Evolutionary conservation across 2,113 vertebrate genomes (phyloP), one percentile per base, ranked within the genome.

Genomic region (Strix aluco): DNA sequence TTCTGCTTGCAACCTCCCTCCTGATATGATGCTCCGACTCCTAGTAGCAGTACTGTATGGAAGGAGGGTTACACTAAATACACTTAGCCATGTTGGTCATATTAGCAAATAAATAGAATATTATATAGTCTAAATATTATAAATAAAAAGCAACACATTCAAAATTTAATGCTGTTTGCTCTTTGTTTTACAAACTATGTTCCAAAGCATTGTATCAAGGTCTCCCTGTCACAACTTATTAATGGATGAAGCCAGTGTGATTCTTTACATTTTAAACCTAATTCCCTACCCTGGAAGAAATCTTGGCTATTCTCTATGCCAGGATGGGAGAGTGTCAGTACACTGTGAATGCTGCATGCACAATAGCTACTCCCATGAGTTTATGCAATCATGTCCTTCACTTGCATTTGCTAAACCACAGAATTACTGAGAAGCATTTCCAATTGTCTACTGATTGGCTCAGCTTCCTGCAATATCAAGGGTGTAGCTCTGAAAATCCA

Each of bases 1-100:
- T 96, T 75, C 51, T 97, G 59, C 71, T 97, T 96, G 89, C 81
- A 95, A 78, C 38, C 44, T 90, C 97, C 47, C 69, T 96, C 85
- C 65, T 19, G 12, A 82, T 93, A 77, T 49, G 74, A 80, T 77
- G 49, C 51, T 84, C 72, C 6, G 14, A 38, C 27, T 97, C 51
- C 61, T 49, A 61, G 84, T 20, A 97, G 88, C 34, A 90, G 54
- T 36, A 27, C 5, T 44, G 15, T 87, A 83, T 55, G 11, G 18
- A 95, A 54, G 29, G 65, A 91, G 47, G 32, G 42, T 19, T 92
- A 20, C 55, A 67, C 74, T 96, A 96, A 96, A 90, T 92, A 94
- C 46, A 83, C 54, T 79, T 91, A 81, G 32, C 40, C 36, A 71
- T 75, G 17, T 54, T 91, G 51, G 36, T 81, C 36, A 81, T 61